Evolutionary conservation across 2,113 vertebrate species (phyloP).

Genomic region (Oreamnos americanus): DNA sequence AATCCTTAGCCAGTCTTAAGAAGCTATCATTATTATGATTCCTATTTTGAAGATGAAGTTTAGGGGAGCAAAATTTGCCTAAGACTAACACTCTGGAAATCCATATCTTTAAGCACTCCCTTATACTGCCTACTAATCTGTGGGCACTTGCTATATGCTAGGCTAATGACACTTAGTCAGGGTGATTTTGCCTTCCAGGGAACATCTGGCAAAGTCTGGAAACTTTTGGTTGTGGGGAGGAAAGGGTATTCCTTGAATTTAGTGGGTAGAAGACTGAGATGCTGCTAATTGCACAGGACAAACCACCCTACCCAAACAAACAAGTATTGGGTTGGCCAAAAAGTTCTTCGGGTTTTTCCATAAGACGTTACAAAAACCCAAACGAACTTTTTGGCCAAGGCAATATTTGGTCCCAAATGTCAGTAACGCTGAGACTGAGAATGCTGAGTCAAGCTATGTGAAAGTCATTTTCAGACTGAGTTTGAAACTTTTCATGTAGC

Average conservation of each 20-base stretch:
- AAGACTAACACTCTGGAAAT: not conserved
- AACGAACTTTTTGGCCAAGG: not conserved
- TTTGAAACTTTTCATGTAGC: not conserved
- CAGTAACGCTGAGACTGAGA: not conserved
- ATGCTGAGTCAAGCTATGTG: not conserved
- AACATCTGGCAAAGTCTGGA: not conserved
- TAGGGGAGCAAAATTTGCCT: not conserved
- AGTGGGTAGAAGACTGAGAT: not conserved
- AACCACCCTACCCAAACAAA: not conserved
- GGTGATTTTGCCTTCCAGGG: not conserved
- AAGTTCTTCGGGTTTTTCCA: not conserved
- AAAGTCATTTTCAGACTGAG: not conserved
- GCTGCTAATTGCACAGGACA: not conserved
- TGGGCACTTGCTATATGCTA: not conserved
- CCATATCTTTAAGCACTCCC: not conserved
- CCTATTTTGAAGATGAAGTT: not conserved
- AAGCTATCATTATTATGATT: not conserved
- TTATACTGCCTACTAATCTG: not conserved
- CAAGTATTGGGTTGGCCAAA: not conserved
- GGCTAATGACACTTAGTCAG: not conserved
- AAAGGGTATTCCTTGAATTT: not conserved
- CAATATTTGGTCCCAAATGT: not conserved
- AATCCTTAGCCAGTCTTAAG: not conserved
- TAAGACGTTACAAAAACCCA: not conserved
- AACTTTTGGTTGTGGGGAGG: not conserved